Base-by-base conservation (phyloP, 2,797 vertebrate species). In the Darevskia mixta region DNA sequence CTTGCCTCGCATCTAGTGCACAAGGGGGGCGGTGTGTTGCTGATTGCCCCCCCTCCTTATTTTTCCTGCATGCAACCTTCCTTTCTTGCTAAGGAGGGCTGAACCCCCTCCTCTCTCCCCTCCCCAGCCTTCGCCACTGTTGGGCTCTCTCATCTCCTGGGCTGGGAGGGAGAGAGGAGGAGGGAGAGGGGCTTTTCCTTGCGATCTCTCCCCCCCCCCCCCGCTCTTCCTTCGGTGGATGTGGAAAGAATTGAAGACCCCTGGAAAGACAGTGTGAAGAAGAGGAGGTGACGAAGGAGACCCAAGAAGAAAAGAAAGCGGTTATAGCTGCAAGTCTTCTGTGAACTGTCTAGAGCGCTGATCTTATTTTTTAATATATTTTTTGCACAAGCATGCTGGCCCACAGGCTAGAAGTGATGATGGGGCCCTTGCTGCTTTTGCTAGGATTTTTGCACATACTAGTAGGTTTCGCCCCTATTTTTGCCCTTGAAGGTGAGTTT, bases 401-500 rank as follows among this genome's bases (percentile, higher is more conserved):
- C 81, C 89, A 8, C 4, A 45, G 45, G 77, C 66, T 80, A 85
- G 35, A 25, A 72, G 13, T 23, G 20, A 23, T 49, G 79, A 81
- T 6, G 90, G 90, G 82, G 38, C 23, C 83, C 45, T 58, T 55
- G 43, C 71, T 90, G 69, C 35, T 90, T 61, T 61, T 45, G 1
- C 4, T 90, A 69, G 89, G 86, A 85, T 85, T 77, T 80, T 76
- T 85, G 89, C 86, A 90, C 89, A 61, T 29, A 27, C 35, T 90
- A 35, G 45, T 69, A 55, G 77, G 86, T 76, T 76, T 90, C 64
- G 15, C 82, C 73, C 90, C 87, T 83, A 17, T 82, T 75, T 87
- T 86, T 82, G 71, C 80, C 82, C 86, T 87, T 76, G 89, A 87
- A 77, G 89, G 89, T 90, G 89, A 90, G 89, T 90, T 79, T 3